Percentiles rank a stretch among this genome's conserved stretches.
Evolutionary conservation across 2,113 vertebrate genomes (phyloP).

Genomic region (Oncorhynchus keta): DNA sequence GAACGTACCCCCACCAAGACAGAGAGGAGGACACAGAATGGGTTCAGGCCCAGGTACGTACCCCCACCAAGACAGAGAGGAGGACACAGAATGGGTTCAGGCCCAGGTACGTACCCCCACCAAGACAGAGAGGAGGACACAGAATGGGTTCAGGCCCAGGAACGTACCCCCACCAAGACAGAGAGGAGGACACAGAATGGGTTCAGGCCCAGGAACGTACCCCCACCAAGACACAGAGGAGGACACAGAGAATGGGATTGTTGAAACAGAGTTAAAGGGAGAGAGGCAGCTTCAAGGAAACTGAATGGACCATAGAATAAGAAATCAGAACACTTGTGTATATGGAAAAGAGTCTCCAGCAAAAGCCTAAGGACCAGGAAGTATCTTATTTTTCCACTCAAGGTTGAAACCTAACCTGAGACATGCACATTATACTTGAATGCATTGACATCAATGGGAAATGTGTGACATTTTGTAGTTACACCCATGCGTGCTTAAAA

Average conservation of each 20-base stretch:
- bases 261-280: neutral
- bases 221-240: constrained; percentile 83
- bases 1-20: constrained; percentile 95
- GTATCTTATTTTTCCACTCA: too few relatives aligned
- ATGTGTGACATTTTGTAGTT: too few relatives aligned
- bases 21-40: too few relatives aligned
- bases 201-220: constrained; percentile 90
- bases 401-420: too few relatives aligned
- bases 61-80: constrained; percentile 85
- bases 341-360: neutral
- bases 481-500: too few relatives aligned
- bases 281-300: neutral
- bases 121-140: constrained; percentile 70
- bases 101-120: constrained; percentile 93
- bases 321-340: too few relatives aligned
- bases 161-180: constrained; percentile 95
- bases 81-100: too few relatives aligned
- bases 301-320: too few relatives aligned
- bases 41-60: constrained; percentile 93
- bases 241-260: too few relatives aligned
- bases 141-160: constrained; percentile 77
- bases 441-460: too few relatives aligned
- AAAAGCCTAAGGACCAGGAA: neutral
- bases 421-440: too few relatives aligned
- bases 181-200: neutral